Base-by-base conservation (phyloP, 2,888 invertebrate species). In the Neria commutata region DNA sequence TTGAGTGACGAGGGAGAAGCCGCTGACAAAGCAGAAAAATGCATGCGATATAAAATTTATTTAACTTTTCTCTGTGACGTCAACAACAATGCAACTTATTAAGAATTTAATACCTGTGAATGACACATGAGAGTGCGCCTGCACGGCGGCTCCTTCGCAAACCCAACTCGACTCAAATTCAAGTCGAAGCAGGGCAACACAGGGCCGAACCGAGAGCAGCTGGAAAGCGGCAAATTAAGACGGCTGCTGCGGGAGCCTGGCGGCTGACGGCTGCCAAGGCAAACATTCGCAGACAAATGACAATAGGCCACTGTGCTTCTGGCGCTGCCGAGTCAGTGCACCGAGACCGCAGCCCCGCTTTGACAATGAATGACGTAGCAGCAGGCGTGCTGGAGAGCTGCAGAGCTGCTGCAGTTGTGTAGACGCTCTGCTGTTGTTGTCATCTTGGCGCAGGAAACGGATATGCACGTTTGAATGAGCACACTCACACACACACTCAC, bases 61-160 rank as follows among this genome's bases (percentile, higher is more conserved):
- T 50, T 50, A 50, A 34, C 50, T 50, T 50, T 34, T 50, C 33
- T 50, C 34, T 50, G n/a, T 3, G 23, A 33, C 23, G 14, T 29
- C 24, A 25, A 49, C 47, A 47, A 26, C 47, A 47, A 26, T 24
- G 25, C 63, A 66, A 62, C 60, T 64, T 68, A 70, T 72, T 69
- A 70, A 67, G 63, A 67, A 67, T 75, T 68, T 67, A 73, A 73
- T 74, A 70, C 62, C 79, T 79, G 78, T 60, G 58, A 67, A 68
- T 77, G 78, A 73, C 79, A 77, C 73, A 70, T 72, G 70, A 70
- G n/a, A n/a, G 70, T 71, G 68, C 42, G 5, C 42, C 14, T 42
- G 29, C 29, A 29, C 29, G 6, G 29, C 6, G 11, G 11, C 6
- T 29, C 6, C 21, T 42, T 42, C 21, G 19, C 5, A n/a, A 4